These are phyloP conservation scores for Halcyon badia DNA, from an alignment of 2,797 vertebrate genomes.

Conservation along the genomic window DNA sequence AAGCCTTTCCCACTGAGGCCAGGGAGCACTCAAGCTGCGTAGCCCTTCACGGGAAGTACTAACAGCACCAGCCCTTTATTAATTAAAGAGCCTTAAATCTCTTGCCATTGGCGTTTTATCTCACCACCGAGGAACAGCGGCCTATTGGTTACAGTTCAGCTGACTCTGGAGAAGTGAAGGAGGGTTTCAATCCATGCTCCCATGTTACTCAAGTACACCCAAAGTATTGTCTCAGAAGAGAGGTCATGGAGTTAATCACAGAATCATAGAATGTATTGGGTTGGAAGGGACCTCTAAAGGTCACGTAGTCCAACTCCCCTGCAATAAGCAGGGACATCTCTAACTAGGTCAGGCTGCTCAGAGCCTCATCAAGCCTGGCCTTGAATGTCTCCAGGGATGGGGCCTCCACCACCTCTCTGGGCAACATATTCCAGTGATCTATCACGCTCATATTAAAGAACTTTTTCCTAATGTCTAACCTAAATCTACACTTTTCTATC, in stretches of 20 bases:
- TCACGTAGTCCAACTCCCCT: too few species aligned
- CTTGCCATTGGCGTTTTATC: neutral
- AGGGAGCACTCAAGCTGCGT: neutral
- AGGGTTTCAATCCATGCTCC: neutral
- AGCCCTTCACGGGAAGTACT: neutral
- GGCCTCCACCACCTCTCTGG: too few species aligned
- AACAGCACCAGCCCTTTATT: neutral
- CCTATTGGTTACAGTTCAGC: neutral
- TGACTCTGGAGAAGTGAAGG: neutral
- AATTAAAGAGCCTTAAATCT: neutral
- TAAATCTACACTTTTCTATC: too few species aligned
- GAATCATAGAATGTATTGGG: too few species aligned
- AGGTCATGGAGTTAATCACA: neutral
- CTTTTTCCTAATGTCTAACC: too few species aligned
- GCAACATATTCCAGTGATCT: too few species aligned
- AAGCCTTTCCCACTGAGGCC: neutral
- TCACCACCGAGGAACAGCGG: neutral
- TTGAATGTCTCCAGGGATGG: too few species aligned
- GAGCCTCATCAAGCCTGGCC: too few species aligned
- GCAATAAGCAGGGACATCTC: too few species aligned
- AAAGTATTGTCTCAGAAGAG: neutral
- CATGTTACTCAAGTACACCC: neutral
- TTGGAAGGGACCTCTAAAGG: too few species aligned
- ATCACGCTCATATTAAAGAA: too few species aligned
- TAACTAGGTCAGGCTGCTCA: too few species aligned